These are phyloP conservation scores for Hypotaenidia okinawae DNA, from an alignment of 2,797 vertebrate genomes.

Conservation along the genomic window DNA sequence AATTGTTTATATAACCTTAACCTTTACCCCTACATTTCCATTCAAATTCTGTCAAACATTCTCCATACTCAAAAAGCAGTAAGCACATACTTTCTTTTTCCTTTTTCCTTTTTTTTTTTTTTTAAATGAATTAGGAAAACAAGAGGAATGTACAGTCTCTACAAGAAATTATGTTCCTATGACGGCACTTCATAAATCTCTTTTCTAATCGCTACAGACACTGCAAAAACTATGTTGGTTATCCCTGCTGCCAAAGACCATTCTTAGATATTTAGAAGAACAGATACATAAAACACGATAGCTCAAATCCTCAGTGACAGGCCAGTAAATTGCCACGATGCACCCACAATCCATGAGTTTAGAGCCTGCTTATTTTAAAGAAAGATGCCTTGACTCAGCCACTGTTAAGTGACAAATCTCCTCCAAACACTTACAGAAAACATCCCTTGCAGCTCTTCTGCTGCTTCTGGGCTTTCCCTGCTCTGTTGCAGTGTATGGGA, in stretches of 20 bases:
- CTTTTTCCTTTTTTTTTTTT: not conserved
- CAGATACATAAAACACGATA: rapidly evolving
- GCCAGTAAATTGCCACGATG: not conserved
- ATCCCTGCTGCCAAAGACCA: not conserved
- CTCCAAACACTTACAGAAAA: not conserved
- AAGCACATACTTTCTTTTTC: not conserved
- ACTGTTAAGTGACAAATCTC: not conserved
- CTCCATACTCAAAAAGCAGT: not conserved
- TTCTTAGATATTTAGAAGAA: not conserved
- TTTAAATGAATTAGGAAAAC: not conserved
- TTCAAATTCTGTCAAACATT: not conserved
- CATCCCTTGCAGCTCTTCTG: not conserved
- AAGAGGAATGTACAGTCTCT: not conserved
- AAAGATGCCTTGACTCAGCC: not conserved
- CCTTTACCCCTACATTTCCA: not conserved
- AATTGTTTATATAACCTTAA: not conserved
- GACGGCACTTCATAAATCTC: not conserved
- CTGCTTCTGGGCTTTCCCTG: not conserved
- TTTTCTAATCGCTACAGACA: not conserved
- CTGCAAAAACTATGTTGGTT: not conserved
- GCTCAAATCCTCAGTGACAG: not conserved
- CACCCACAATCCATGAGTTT: not conserved
- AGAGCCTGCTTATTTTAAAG: not conserved
- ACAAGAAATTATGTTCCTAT: not conserved
- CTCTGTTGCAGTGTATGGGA: no score